phyloP scores from a whole-genome alignment of 2,113 vertebrate species.

The Seriola quinqueradiata region DNA sequence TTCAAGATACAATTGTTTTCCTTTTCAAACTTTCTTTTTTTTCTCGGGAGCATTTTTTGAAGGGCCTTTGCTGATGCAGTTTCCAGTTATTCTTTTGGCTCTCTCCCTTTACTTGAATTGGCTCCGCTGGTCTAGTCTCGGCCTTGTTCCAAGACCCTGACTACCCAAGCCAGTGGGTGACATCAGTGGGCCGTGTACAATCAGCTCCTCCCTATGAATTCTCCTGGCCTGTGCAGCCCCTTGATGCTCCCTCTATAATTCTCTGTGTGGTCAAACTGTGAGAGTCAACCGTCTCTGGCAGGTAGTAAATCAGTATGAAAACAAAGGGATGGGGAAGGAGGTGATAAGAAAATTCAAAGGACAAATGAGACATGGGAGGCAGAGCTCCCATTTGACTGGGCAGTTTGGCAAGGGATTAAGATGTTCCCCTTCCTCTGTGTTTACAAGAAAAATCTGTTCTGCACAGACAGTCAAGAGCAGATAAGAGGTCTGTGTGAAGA shows the following conservation, averaged over 20 bases:
- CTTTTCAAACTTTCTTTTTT: conserved; percentile 67
- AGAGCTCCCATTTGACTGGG: conserved; percentile 44
- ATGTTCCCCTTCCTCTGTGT: conserved; percentile 27
- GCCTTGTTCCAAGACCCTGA: conserved; percentile 64
- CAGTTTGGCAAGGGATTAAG: conserved; percentile 68
- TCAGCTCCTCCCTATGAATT: conserved; percentile 70
- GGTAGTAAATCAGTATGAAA: conserved; percentile 71
- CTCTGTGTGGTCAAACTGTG: conserved; percentile 60
- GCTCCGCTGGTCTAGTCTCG: conserved; percentile 81
- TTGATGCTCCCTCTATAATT: conserved; percentile 62
- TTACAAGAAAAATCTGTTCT: conserved; percentile 57
- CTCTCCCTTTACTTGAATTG: conserved; percentile 73
- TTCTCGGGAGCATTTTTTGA: conserved; percentile 73
- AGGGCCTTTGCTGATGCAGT: conserved; percentile 90
- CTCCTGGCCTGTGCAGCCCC: conserved; percentile 60
- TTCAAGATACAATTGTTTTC: conserved; percentile 90
- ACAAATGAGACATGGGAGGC: conserved; percentile 52
- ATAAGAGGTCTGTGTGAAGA: conserved; percentile 54
- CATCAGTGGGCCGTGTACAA: conserved; percentile 76
- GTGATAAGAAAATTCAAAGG: conserved; percentile 66
- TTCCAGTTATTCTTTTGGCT: conserved; percentile 97
- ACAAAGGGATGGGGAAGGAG: conserved; percentile 64
- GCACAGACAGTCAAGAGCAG: conserved; percentile 53
- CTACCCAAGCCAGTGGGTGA: conserved; percentile 78
- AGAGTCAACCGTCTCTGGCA: conserved; percentile 62